Evolutionary conservation across 2,113 vertebrate genomes (phyloP).

Genomic region (Myxocyprinus asiaticus): DNA sequence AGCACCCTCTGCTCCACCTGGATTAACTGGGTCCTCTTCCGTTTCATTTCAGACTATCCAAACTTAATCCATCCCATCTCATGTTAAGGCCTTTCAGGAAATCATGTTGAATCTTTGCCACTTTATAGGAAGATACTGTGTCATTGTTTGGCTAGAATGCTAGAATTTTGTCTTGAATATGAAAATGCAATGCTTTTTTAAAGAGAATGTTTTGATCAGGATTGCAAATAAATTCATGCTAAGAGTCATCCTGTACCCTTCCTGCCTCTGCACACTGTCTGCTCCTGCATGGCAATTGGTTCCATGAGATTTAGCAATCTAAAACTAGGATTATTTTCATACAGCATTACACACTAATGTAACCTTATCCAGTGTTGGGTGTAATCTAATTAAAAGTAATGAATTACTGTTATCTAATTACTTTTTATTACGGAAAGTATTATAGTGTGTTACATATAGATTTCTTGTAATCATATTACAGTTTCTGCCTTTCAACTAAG

Average conservation of each 20-base stretch:
- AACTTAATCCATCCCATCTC: neutral
- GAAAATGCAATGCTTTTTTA: slow-evolving; percentile 18
- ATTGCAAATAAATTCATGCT: neutral
- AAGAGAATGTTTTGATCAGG: neutral
- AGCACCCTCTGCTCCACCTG: neutral
- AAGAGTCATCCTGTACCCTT: neutral
- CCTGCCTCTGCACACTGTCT: neutral
- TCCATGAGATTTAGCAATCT: slow-evolving; percentile 1
- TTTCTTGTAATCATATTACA: no score
- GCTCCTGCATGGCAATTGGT: neutral
- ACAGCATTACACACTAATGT: neutral
- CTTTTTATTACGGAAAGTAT: no score
- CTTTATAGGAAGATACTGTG: slow-evolving; percentile 22
- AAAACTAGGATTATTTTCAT: neutral
- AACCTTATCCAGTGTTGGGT: neutral
- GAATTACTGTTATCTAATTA: no score
- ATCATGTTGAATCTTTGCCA: neutral
- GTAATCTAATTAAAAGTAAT: no score
- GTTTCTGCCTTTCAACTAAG: no score
- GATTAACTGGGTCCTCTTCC: neutral
- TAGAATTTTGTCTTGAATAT: slow-evolving; percentile 1
- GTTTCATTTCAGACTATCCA: slow-evolving; percentile 5
- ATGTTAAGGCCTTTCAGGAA: neutral
- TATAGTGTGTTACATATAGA: no score
- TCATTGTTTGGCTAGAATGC: slow-evolving; percentile 29